Evolutionary conservation across 1,140 invertebrate genomes (phyloP).

Genomic region (Caenorhabditis elegans): DNA sequence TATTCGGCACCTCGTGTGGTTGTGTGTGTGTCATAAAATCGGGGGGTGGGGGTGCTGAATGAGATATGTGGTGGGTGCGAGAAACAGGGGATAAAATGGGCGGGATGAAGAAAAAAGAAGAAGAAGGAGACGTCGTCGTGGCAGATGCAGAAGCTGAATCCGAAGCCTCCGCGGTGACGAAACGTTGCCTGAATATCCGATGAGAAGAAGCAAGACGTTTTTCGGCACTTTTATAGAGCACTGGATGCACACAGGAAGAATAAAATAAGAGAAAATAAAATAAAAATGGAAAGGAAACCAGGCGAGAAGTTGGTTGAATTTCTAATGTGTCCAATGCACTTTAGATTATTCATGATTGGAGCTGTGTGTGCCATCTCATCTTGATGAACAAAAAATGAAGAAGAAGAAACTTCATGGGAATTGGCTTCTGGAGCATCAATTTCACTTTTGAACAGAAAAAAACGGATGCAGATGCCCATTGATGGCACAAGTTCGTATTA

Average conservation of each 20-base stretch:
- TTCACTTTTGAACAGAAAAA: neutral
- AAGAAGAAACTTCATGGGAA: neutral
- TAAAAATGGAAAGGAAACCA: neutral
- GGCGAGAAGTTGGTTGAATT: neutral
- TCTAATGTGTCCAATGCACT: constrained; percentile 1
- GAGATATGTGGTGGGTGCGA: constrained; percentile 28
- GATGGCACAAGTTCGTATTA: neutral
- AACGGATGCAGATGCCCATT: neutral
- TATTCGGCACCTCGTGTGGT: constrained; percentile 9
- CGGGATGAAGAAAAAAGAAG: neutral
- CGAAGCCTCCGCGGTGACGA: neutral
- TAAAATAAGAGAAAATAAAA: neutral
- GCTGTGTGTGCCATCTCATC: neutral
- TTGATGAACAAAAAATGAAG: neutral
- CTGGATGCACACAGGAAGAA: neutral
- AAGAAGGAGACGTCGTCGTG: neutral
- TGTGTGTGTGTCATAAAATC: constrained; percentile 31
- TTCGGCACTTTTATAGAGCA: constrained; percentile 27
- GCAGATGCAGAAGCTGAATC: neutral
- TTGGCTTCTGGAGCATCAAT: neutral
- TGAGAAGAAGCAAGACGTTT: constrained; percentile 28
- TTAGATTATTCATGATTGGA: neutral
- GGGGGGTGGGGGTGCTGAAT: constrained; percentile 24
- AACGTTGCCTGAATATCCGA: constrained; percentile 15
- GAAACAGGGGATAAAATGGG: constrained; percentile 2